Evolutionary conservation across 2,113 vertebrate genomes (phyloP), one percentile per base, ranked within the genome.

Genomic region (Amazona guildingii): DNA sequence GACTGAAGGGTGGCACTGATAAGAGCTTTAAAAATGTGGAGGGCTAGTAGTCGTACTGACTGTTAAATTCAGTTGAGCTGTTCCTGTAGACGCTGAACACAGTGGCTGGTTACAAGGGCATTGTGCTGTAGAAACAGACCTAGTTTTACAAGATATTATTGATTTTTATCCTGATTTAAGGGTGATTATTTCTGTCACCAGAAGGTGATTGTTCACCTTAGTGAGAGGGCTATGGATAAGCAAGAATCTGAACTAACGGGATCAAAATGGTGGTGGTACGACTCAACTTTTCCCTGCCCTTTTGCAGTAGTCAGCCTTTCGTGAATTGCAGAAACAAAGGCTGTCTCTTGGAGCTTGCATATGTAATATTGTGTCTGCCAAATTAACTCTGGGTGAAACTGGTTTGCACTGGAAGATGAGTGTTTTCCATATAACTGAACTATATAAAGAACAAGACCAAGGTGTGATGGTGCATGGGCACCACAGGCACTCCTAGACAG

Each of bases 41-140:
- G 7, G 0, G 0, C 7, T 84, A n/a, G 49, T 46, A n/a, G 13
- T 88, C 6, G 3, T 8, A 25, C 25, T 1, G 21, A 33, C 23
- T 73, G 8, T n/a, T 63, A 20, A 18, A 28, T 35, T 94, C 18
- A 13, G 15, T 70, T 67, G 41, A 78, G 33, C 28, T 80, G 11
- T 43, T 93, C 29, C 37, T 93, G 23, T 21, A 59, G 55, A 55
- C 27, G 11, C 23, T 29, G 68, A 59, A 68, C 70, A 59, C 1
- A 4, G 24, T 76, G 52, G 7, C 27, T 79, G 13, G 17, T 66
- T 94, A 37, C 20, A n/a, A 74, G 54, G 43, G 7, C 8, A 2
- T 63, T 81, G 31, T 2, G 8, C 33, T 55, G 14, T 3, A 83
- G 49, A n/a, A 88, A 24, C 27, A 75, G 46, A 39, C 49, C 18